Evolutionary conservation across 2,113 vertebrate genomes (phyloP).

Genomic region (Apteryx mantelli): DNA sequence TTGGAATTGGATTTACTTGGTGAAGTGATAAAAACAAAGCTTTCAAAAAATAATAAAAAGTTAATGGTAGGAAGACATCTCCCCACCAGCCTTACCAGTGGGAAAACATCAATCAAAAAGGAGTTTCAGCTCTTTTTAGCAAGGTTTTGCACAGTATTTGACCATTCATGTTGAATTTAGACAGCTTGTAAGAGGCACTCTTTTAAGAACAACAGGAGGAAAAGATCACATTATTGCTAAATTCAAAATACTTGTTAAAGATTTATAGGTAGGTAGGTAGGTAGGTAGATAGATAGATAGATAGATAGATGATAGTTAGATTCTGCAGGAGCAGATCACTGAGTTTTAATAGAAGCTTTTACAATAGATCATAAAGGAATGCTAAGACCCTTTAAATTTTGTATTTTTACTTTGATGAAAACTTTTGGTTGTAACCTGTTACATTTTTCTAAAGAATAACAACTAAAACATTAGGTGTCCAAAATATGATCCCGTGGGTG

Average conservation of each 20-base stretch:
- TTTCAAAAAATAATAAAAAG: not conserved
- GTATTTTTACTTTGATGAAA: not conserved
- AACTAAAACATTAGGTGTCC: not conserved
- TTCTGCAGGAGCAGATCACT: not conserved
- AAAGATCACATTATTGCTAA: not conserved
- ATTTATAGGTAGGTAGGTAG: not conserved
- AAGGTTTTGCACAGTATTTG: not conserved
- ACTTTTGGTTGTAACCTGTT: not conserved
- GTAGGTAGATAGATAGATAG: too few species aligned
- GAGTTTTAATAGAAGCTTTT: not conserved
- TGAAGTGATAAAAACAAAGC: not conserved
- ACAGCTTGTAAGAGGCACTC: not conserved
- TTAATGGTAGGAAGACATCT: not conserved
- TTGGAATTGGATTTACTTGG: not conserved
- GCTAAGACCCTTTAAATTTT: not conserved
- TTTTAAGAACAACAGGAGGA: not conserved
- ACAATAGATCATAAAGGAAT: not conserved
- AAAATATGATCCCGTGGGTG: not conserved
- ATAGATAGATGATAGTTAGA: not conserved
- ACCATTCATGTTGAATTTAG: not conserved
- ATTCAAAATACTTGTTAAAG: not conserved
- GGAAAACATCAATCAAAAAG: not conserved
- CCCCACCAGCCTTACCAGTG: not conserved
- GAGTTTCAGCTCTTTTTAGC: not conserved
- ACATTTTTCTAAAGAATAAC: not conserved